Base-by-base conservation (phyloP, 2,113 vertebrate species). In the Panthera uncia region DNA sequence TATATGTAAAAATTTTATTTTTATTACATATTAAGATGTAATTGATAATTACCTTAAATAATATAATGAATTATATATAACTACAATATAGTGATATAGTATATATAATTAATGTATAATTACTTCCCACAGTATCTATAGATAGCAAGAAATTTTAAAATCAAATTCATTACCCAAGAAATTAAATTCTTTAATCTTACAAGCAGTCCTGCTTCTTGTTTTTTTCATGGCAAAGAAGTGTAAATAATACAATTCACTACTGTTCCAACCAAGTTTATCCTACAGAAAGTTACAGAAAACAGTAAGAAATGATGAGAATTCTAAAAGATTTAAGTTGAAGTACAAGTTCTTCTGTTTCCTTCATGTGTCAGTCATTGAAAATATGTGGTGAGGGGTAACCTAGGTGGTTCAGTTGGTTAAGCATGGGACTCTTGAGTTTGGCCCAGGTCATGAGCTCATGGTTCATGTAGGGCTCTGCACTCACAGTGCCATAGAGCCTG, bases 141-240 rank as follows among this genome's bases (percentile, higher is more conserved):
- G 12, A 88, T 36, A 57, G 7, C 21, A 69, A 82, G 29, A 84
- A 55, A 48, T 93, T 96, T 91, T 65, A 79, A 95, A 71, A 55
- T 90, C 10, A 2, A 85, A 95, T 90, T 94, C 12, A 95, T 55
- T 86, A 84, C 23, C 14, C 31, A 94, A 94, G 45, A 96, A 97
- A 94, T 93, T 86, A 91, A 93, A 52, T 87, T 4, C 27, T 88
- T 83, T 66, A 80, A 33, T 85, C 38, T 90, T 50, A 45, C 5
- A 92, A 84, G 6, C 3, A 92, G 25, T 81, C 14, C 81, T 73
- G 0, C 19, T 31, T 95, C 12, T 68, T 85, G 3, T 85, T 85
- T 93, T 93, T 86, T 91, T 94, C 45, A 89, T 65, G 33, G 8
- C n/a, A 87, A 88, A 33, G 31, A 89, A 66, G 6, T 89, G 9